Evolutionary conservation across 2,113 vertebrate genomes (phyloP).

Genomic region (Rhegmatorhina hoffmannsi): DNA sequence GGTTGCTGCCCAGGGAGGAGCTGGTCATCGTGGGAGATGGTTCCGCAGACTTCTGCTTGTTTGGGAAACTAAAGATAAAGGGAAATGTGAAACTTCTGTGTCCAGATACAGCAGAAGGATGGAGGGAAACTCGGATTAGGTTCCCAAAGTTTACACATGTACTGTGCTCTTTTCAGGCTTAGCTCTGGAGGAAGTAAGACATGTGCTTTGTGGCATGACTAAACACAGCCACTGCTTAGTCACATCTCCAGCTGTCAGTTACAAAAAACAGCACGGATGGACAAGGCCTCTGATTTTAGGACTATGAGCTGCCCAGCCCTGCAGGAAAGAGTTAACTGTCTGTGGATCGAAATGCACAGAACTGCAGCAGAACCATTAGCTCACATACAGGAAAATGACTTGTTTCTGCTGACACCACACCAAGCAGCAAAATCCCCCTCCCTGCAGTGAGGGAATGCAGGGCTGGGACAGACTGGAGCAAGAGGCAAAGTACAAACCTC

Average conservation of each 20-base stretch:
- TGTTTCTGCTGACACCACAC: conserved; percentile 47
- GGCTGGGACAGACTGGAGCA: background rate
- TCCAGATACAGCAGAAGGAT: background rate
- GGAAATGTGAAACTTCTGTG: background rate
- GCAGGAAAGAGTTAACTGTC: background rate
- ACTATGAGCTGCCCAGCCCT: background rate
- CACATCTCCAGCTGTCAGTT: background rate
- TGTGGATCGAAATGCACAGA: background rate
- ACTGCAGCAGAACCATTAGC: conserved; percentile 22
- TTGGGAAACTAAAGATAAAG: conserved; percentile 86
- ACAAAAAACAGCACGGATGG: background rate
- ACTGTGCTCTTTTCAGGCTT: background rate
- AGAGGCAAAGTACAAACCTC: background rate
- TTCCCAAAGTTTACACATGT: background rate
- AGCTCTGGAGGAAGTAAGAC: background rate
- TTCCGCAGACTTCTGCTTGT: conserved; percentile 93
- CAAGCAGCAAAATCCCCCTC: background rate
- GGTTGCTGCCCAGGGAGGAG: conserved; percentile 90
- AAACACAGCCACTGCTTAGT: background rate
- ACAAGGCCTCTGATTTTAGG: background rate
- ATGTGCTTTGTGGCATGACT: background rate
- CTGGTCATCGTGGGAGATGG: conserved; percentile 88
- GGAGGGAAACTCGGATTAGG: background rate
- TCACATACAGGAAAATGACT: background rate
- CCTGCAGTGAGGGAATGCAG: background rate